phyloP scores from a whole-genome alignment of 2,888 invertebrate species.

The Epistrophe eligans region DNA sequence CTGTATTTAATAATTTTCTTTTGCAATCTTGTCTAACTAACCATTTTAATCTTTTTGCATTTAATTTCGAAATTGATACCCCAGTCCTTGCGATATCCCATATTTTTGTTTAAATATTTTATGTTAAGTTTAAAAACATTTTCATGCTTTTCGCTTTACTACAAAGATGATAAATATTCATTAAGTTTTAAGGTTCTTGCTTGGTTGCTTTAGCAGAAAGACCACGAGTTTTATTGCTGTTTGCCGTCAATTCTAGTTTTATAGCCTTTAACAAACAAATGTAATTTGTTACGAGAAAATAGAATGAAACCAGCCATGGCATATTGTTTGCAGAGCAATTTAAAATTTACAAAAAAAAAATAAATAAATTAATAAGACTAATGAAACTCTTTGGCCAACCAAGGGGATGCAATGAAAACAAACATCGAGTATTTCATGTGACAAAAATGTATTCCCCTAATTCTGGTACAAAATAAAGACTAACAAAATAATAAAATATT shows the following conservation, averaged over 20 bases:
- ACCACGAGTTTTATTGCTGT: constrained; percentile 15
- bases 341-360: constrained; percentile 4
- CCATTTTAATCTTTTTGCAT: no score
- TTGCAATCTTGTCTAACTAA: no score
- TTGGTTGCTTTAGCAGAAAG: not conserved
- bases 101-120: not conserved
- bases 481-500: constrained; percentile 24
- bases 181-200: constrained; percentile 25
- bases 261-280: constrained; percentile 35
- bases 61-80: no score
- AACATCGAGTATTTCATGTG: constrained; percentile 14
- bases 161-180: constrained; percentile 4
- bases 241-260: constrained; percentile 40
- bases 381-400: constrained; percentile 8
- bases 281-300: constrained; percentile 8
- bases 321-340: not conserved
- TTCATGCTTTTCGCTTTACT: not conserved
- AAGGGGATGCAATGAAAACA: not conserved
- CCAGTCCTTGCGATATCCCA: no score
- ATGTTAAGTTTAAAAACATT: constrained; percentile 17
- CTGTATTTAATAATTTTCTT: no score
- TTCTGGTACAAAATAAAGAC: constrained; percentile 13
- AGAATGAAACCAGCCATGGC: not conserved
- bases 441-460: constrained; percentile 26
- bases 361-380: constrained; percentile 5